phyloP scores from a whole-genome alignment of 2,113 vertebrate species.

The Sterna hirundo region DNA sequence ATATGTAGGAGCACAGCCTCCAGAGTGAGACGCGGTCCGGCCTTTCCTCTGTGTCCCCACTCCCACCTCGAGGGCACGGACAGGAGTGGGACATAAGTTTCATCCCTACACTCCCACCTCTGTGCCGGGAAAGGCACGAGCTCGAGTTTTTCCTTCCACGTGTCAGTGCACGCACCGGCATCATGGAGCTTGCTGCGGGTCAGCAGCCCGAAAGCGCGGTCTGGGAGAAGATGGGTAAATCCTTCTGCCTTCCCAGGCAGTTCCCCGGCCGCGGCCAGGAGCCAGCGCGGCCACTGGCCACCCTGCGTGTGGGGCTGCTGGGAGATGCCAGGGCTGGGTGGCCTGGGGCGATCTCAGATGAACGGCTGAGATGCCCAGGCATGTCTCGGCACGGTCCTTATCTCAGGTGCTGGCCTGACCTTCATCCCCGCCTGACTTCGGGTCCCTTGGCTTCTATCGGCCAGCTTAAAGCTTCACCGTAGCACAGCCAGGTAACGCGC shows the following conservation, averaged over 20 bases:
- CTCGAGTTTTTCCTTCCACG: not conserved
- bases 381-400: rapidly evolving
- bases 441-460: too few species aligned
- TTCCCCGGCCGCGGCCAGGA: not conserved
- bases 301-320: not conserved
- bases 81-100: not conserved
- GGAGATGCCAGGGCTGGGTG: not conserved
- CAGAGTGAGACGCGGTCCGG: too few species aligned
- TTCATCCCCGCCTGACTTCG: not conserved
- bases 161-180: rapidly evolving
- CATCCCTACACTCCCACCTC: not conserved
- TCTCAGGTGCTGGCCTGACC: not conserved
- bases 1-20: not conserved
- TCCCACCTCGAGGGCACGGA: not conserved
- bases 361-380: not conserved
- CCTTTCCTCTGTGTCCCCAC: not conserved
- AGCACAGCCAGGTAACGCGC: rapidly evolving
- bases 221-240: not conserved
- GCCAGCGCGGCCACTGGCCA: not conserved
- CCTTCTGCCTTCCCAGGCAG: not conserved
- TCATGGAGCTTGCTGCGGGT: not conserved
- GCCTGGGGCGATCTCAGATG: too few species aligned
- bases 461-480: too few species aligned
- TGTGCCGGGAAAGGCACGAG: not conserved
- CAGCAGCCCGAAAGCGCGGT: not conserved